A percentile compares a stretch with the other conserved stretches of the same genome.
Evolutionary conservation across 1,140 invertebrate species (phyloP).

Genomic region (Platyscapa corneri): DNA sequence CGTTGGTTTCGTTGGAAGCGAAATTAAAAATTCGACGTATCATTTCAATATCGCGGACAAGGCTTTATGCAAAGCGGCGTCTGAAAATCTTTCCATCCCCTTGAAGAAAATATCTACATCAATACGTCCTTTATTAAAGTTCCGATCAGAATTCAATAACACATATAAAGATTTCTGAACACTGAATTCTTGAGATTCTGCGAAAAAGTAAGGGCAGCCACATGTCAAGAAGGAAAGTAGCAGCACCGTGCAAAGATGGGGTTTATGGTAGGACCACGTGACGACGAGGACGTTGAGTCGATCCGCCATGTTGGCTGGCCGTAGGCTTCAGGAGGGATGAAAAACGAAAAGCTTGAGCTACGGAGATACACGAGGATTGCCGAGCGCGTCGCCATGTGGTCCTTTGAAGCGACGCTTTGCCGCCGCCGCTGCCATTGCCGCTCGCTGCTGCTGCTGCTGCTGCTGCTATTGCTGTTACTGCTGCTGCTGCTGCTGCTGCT

Average conservation of each 20-base stretch:
- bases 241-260: background rate
- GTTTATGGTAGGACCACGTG: conserved; percentile 51
- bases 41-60: background rate
- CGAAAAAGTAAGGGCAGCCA: background rate
- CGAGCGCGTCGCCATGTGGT: conserved; percentile 65
- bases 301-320: conserved; percentile 59
- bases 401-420: conserved; percentile 35
- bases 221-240: background rate
- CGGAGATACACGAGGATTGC: conserved; percentile 60
- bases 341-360: conserved; percentile 46
- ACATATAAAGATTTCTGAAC: conserved; percentile 32
- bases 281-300: conserved; percentile 44
- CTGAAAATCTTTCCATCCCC: background rate
- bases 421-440: background rate
- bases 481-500: background rate
- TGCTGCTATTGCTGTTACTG: background rate
- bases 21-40: too few relatives aligned
- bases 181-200: conserved; percentile 3
- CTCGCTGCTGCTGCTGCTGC: background rate
- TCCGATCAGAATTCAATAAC: conserved; percentile 21
- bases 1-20: too few relatives aligned
- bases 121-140: conserved; percentile 20
- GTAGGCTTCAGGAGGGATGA: conserved; percentile 8
- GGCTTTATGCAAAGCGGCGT: background rate
- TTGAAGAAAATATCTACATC: background rate